These are phyloP conservation scores for Octopus bimaculoides DNA, from an alignment of 1,140 invertebrate genomes.

Conservation along the genomic window DNA sequence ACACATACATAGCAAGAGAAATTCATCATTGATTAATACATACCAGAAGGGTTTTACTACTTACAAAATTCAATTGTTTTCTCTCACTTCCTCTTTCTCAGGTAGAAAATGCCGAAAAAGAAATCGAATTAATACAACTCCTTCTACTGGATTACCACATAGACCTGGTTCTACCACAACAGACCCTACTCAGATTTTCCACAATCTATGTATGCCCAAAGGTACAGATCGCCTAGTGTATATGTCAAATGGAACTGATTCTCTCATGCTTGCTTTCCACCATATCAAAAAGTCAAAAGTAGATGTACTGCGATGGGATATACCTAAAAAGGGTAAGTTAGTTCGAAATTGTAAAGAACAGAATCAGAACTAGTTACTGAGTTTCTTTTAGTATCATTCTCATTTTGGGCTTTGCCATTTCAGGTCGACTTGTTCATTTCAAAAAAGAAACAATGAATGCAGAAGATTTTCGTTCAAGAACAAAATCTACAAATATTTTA, in stretches of 20 bases:
- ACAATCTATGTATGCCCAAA: slow-evolving; percentile 13
- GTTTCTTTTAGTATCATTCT: too few relatives aligned
- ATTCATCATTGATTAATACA: too few relatives aligned
- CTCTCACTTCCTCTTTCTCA: not conserved
- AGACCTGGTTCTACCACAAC: not conserved
- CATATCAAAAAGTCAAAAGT: slow-evolving; percentile 10
- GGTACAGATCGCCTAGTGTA: not conserved
- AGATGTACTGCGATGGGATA: not conserved
- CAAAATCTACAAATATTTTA: slow-evolving; percentile 10
- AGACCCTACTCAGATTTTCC: slow-evolving; percentile 7
- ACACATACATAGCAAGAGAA: too few relatives aligned
- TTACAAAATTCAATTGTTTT: too few relatives aligned
- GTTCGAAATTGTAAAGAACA: too few relatives aligned
- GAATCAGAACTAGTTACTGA: too few relatives aligned
- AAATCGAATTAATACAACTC: not conserved
- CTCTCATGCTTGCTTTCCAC: slow-evolving; percentile 9
- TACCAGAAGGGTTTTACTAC: too few relatives aligned
- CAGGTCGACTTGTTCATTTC: not conserved
- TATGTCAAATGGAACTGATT: not conserved
- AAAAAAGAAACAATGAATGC: not conserved
- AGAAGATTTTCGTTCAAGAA: not conserved
- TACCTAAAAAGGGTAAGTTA: slow-evolving; percentile 3
- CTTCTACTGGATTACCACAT: not conserved
- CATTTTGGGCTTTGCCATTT: not conserved
- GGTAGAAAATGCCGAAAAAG: not conserved